Percentiles rank a stretch among this genome's conserved stretches.
phyloP scores from a whole-genome alignment of 2,113 vertebrate species.

The Campylorhamphus procurvoides region DNA sequence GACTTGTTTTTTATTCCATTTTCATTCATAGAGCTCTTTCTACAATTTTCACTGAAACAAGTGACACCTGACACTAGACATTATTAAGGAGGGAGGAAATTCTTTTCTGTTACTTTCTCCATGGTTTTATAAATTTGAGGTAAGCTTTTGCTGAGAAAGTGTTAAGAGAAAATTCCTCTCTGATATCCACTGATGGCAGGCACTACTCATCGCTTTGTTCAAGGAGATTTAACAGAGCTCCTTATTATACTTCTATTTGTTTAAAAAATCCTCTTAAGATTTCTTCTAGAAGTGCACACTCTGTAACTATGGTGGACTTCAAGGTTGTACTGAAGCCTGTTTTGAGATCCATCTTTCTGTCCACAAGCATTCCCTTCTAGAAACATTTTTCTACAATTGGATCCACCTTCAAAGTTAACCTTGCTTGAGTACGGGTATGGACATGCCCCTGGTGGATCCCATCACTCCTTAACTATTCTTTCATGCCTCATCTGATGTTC shows the following conservation, averaged over 20 bases:
- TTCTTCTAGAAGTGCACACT: neutral
- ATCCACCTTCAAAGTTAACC: neutral
- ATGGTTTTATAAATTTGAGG: neutral
- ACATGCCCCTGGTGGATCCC: neutral
- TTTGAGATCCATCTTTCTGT: neutral
- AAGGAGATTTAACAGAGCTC: neutral
- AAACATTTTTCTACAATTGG: neutral
- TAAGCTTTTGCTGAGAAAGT: neutral
- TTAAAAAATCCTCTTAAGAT: neutral
- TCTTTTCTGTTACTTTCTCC: neutral
- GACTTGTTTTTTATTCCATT: neutral
- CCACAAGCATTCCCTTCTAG: neutral
- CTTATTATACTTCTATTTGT: neutral
- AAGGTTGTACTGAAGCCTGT: neutral
- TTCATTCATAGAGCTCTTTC: neutral
- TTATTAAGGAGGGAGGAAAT: neutral
- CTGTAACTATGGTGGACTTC: fast-evolving
- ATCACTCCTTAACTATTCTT: neutral
- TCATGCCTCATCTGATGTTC: fast-evolving
- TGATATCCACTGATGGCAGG: neutral
- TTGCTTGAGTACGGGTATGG: neutral
- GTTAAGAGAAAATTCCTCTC: neutral
- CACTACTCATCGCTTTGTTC: neutral
- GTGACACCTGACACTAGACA: neutral
- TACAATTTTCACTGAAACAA: neutral